These are phyloP conservation scores for Chrysolina oricalcia DNA, from an alignment of 2,888 invertebrate genomes.

Conservation along the genomic window DNA sequence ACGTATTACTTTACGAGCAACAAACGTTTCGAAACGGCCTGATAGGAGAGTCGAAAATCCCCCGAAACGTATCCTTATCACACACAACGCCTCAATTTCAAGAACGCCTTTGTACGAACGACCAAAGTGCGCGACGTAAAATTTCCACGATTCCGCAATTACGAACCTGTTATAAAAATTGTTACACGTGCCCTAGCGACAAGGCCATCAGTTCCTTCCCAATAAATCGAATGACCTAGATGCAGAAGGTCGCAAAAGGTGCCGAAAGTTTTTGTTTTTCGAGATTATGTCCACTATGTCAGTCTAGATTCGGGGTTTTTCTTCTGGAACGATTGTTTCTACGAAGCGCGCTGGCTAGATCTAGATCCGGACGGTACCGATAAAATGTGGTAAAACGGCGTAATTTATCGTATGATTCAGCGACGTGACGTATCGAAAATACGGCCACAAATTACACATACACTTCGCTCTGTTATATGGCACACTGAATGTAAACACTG, in stretches of 20 bases:
- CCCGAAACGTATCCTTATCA: not conserved
- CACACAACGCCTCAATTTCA: constrained; percentile 17
- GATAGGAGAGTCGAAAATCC: not conserved
- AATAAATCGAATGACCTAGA: constrained; percentile 69
- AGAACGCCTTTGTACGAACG: constrained; percentile 15
- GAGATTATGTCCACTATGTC: constrained; percentile 14
- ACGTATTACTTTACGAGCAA: constrained; percentile 8
- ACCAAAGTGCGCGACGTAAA: constrained; percentile 43
- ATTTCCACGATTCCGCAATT: constrained; percentile 55
- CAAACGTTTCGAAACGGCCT: constrained; percentile 8
- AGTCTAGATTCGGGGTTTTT: constrained; percentile 6
- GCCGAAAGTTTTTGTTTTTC: constrained; percentile 49
- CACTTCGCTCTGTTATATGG: constrained; percentile 34
- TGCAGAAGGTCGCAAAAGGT: constrained; percentile 67
- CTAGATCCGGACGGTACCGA: constrained; percentile 15
- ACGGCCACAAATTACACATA: constrained; percentile 45
- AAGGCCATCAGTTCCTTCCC: constrained; percentile 68
- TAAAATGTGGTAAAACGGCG: constrained; percentile 54
- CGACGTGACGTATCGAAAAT: constrained; percentile 54
- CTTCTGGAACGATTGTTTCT: not conserved
- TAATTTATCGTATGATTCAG: constrained; percentile 58
- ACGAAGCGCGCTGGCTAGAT: constrained; percentile 14
- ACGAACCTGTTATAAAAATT: constrained; percentile 60
- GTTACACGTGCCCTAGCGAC: constrained; percentile 67
- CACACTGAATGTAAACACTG: constrained; percentile 66